These are phyloP conservation scores for Crenuchus spilurus DNA, from an alignment of 2,797 vertebrate genomes.

Conservation along the genomic window DNA sequence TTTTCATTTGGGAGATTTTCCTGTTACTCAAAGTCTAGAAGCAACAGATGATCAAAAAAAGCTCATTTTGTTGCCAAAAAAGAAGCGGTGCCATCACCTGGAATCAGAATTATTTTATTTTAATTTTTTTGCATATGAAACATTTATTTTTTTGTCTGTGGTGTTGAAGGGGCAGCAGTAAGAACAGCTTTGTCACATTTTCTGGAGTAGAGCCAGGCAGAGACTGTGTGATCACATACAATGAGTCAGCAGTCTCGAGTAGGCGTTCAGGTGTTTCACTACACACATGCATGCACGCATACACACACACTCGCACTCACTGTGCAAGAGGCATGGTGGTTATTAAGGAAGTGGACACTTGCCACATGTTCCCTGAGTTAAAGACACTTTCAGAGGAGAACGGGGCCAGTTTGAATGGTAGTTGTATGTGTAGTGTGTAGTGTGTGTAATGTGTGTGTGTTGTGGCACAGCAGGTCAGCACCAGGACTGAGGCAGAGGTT, in stretches of 20 bases:
- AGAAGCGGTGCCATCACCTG: background rate
- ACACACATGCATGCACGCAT: constrained; percentile 2
- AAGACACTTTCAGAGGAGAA: background rate
- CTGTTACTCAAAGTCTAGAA: background rate
- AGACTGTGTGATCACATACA: background rate
- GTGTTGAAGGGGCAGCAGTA: background rate
- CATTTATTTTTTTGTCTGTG: background rate
- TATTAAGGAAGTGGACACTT: constrained; percentile 30
- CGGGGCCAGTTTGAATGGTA: background rate
- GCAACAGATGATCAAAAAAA: background rate
- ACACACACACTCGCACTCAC: background rate
- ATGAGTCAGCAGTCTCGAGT: background rate
- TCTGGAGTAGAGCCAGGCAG: background rate
- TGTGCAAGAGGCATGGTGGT: constrained; percentile 23
- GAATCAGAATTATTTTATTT: background rate
- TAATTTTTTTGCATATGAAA: background rate
- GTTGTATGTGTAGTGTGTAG: background rate
- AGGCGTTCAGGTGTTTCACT: background rate
- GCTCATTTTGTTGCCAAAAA: background rate
- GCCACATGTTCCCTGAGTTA: constrained; percentile 52
- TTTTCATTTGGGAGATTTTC: no score
- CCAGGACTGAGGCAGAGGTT: constrained; percentile 17
- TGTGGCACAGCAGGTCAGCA: constrained; percentile 25
- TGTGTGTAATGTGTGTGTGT: background rate
- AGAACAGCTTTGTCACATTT: background rate